These are phyloP conservation scores for Nephrotoma flavescens DNA, from an alignment of 2,888 invertebrate genomes.

Conservation along the genomic window DNA sequence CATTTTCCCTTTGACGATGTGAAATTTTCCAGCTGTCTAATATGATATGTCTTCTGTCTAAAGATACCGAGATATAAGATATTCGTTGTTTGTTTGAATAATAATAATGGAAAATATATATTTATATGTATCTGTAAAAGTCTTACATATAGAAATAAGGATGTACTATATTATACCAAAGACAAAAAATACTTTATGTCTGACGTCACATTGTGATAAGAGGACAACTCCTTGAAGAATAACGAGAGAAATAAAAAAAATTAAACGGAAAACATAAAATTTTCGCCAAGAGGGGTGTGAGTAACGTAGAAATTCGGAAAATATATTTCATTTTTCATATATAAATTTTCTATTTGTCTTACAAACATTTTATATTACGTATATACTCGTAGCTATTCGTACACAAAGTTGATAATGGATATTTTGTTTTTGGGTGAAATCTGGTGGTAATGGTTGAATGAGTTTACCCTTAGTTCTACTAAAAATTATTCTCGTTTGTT, in stretches of 20 bases:
- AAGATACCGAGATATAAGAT: not conserved
- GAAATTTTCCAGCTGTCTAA: slow-evolving; percentile 3
- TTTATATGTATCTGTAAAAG: not conserved
- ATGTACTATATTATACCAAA: no score
- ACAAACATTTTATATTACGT: not conserved
- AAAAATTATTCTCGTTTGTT: not conserved
- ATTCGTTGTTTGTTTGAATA: not conserved
- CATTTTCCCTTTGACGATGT: not conserved
- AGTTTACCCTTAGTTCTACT: not conserved
- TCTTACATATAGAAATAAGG: not conserved
- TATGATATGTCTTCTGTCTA: slow-evolving; percentile 1
- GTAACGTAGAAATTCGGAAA: not conserved
- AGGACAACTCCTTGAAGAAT: not conserved
- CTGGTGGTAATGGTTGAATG: not conserved
- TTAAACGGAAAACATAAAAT: not conserved
- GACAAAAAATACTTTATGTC: not conserved
- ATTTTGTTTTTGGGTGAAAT: not conserved
- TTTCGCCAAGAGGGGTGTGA: not conserved
- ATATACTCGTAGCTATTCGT: not conserved
- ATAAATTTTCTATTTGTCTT: not conserved
- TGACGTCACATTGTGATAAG: not conserved
- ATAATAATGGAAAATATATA: not conserved
- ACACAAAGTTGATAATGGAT: not conserved
- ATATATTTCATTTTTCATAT: not conserved
- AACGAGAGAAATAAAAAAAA: not conserved